Evolutionary conservation across 1,140 invertebrate genomes (phyloP).

Genomic region (Heliconius himera): DNA sequence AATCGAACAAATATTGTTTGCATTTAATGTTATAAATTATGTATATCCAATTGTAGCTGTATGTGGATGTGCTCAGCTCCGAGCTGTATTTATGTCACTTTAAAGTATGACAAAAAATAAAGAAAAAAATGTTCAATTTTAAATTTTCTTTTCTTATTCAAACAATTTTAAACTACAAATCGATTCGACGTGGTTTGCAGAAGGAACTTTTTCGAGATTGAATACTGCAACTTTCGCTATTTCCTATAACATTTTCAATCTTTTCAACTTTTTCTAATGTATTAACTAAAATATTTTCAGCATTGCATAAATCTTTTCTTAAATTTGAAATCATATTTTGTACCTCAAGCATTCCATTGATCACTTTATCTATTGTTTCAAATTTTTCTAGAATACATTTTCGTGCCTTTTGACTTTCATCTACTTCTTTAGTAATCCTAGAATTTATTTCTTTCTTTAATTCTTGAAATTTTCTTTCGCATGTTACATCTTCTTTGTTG

Average conservation of each 20-base stretch:
- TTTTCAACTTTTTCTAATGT: constrained; percentile 54
- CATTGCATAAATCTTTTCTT: constrained; percentile 47
- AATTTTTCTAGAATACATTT: constrained; percentile 57
- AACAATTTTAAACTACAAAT: not conserved
- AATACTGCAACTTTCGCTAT: constrained; percentile 44
- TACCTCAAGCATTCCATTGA: constrained; percentile 60
- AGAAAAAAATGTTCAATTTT: constrained; percentile 16
- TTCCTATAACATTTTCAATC: constrained; percentile 37
- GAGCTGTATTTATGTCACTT: constrained; percentile 58
- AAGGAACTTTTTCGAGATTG: constrained; percentile 47
- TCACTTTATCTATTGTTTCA: constrained; percentile 58
- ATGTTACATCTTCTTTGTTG: constrained; percentile 46
- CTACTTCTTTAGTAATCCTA: constrained; percentile 53
- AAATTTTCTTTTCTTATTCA: constrained; percentile 18
- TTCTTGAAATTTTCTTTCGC: constrained; percentile 61
- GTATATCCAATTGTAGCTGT: constrained; percentile 40
- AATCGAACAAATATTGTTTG: constrained; percentile 41
- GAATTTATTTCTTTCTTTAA: constrained; percentile 53
- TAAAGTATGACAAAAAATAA: constrained; percentile 22
- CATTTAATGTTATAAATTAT: constrained; percentile 48
- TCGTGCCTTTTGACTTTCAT: constrained; percentile 48
- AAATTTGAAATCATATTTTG: constrained; percentile 50
- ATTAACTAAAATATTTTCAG: constrained; percentile 48
- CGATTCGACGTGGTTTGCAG: constrained; percentile 21
- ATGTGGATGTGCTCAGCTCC: constrained; percentile 54